phyloP scores from a whole-genome alignment of 2,888 invertebrate genomes.

The Seira musarum region DNA sequence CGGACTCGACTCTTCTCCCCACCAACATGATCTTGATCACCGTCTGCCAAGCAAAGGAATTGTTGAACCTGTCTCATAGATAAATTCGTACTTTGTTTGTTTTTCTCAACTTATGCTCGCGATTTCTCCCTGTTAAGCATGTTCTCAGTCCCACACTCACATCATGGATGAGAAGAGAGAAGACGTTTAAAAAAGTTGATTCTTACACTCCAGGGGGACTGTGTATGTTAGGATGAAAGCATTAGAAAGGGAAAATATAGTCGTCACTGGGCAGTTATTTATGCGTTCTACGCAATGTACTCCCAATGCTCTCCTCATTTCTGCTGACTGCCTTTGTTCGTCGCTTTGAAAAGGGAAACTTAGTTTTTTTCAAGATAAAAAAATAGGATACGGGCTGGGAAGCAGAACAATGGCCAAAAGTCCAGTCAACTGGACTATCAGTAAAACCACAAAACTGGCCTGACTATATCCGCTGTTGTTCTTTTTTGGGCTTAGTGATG shows the following conservation, averaged over 20 bases:
- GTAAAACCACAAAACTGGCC: conserved; percentile 4
- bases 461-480: neutral
- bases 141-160: neutral
- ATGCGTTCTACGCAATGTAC: conserved; percentile 20
- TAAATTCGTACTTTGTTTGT: conserved; percentile 12
- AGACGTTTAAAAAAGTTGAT: no score
- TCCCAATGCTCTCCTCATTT: conserved; percentile 5
- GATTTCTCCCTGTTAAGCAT: neutral
- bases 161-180: neutral
- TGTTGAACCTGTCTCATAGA: conserved; percentile 7
- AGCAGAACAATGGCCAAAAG: conserved; percentile 18
- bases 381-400: conserved; percentile 10
- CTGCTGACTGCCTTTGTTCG: neutral
- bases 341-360: neutral
- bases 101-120: conserved; percentile 1
- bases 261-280: conserved; percentile 27
- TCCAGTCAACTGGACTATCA: conserved; percentile 23
- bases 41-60: neutral
- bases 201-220: no score
- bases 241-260: conserved; percentile 14
- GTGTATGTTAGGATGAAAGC: neutral
- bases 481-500: neutral
- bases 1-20: neutral
- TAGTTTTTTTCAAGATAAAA: conserved; percentile 1
- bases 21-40: neutral